These are phyloP conservation scores for Cistogaster globosa DNA, from an alignment of 2,888 invertebrate genomes.

Conservation along the genomic window DNA sequence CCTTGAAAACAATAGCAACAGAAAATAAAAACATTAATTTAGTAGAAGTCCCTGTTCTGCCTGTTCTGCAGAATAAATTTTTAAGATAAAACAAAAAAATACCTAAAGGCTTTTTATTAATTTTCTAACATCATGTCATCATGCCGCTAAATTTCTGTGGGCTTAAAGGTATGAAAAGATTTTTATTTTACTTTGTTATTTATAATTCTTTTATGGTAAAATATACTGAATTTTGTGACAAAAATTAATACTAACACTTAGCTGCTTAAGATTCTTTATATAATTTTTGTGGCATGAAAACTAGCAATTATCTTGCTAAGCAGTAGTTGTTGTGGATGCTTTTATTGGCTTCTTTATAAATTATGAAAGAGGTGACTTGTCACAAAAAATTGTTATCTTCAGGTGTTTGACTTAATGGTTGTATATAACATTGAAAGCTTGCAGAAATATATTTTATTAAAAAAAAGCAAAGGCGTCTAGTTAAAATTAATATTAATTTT, in stretches of 20 bases:
- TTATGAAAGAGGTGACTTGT: constrained; percentile 60
- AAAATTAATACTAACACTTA: constrained; percentile 17
- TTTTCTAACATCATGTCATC: constrained; percentile 50
- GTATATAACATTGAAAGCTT: constrained; percentile 1
- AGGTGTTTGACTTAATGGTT: constrained; percentile 62
- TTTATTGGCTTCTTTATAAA: constrained; percentile 43
- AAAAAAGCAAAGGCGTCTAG: too few relatives aligned
- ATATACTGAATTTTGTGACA: constrained; percentile 56
- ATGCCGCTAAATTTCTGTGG: constrained; percentile 30
- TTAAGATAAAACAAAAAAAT: constrained; percentile 3
- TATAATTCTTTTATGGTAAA: constrained; percentile 45
- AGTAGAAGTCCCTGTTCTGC: constrained; percentile 1
- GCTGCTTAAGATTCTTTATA: constrained; percentile 50
- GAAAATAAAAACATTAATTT: constrained; percentile 36
- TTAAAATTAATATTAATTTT: too few relatives aligned
- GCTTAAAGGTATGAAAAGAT: constrained; percentile 50
- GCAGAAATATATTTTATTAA: too few relatives aligned
- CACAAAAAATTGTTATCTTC: constrained; percentile 39
- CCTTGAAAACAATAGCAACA: constrained; percentile 35
- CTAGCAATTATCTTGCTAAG: constrained; percentile 23
- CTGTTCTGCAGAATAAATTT: background rate
- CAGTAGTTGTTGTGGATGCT: constrained; percentile 36
- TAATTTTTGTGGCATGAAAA: constrained; percentile 7
- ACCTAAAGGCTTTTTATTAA: constrained; percentile 5
- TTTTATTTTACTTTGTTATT: constrained; percentile 8